Conservation (phyloP, 2,888 invertebrate genomes). For the Hydropsyche betteni region DNA sequence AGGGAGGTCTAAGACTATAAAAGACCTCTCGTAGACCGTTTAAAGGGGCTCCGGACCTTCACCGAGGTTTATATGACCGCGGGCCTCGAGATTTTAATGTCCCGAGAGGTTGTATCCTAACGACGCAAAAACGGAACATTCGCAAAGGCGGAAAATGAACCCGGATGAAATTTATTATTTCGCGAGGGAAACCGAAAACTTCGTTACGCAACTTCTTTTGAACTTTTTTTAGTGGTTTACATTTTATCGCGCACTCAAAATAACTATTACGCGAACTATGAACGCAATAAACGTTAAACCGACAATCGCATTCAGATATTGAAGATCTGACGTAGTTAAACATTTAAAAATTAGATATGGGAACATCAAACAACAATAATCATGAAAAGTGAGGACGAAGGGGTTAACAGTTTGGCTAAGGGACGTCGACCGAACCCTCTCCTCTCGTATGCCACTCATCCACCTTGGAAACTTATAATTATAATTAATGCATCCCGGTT, state of each 20-base stretch:
- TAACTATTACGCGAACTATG: too few relatives aligned
- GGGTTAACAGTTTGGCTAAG: not conserved
- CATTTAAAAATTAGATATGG: too few relatives aligned
- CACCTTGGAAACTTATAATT: slow-evolving; percentile 41
- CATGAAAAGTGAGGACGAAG: not conserved
- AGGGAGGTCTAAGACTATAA: slow-evolving; percentile 35
- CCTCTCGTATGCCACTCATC: slow-evolving; percentile 15
- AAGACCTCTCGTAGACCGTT: slow-evolving; percentile 39
- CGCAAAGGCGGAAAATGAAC: slow-evolving; percentile 29
- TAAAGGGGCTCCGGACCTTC: slow-evolving; percentile 27
- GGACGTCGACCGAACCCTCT: slow-evolving; percentile 10
- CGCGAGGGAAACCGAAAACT: slow-evolving; percentile 28
- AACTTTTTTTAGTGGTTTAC: too few relatives aligned
- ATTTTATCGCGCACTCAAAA: too few relatives aligned
- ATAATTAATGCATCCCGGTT: slow-evolving; percentile 43
- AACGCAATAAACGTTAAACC: too few relatives aligned
- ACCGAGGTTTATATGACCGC: slow-evolving; percentile 29
- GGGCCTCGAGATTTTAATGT: slow-evolving; percentile 32
- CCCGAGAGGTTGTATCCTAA: slow-evolving; percentile 29
- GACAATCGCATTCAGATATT: too few relatives aligned
- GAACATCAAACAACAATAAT: too few relatives aligned
- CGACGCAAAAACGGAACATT: slow-evolving; percentile 28
- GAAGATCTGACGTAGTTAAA: too few relatives aligned
- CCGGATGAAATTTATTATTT: slow-evolving; percentile 31
- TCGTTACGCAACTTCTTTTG: not conserved